Evolutionary conservation across 2,797 vertebrate species (phyloP).

Genomic region (Muscicapa striata): DNA sequence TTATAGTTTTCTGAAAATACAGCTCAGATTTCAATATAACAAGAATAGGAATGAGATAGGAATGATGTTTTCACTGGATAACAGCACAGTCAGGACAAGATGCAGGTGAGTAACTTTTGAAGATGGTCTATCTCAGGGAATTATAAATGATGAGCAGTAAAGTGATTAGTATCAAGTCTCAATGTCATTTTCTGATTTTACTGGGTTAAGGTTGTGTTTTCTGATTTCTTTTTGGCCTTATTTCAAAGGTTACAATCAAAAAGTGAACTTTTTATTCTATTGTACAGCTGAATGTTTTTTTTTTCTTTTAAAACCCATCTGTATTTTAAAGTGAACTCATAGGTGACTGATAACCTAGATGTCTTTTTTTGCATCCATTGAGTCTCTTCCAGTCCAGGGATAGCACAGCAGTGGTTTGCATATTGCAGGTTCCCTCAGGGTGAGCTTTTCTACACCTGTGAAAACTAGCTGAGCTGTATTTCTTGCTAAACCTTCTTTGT

Average conservation of each 20-base stretch:
- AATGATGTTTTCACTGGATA: not conserved
- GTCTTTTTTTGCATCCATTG: not conserved
- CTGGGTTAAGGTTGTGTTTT: not conserved
- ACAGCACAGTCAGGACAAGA: not conserved
- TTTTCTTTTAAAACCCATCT: not conserved
- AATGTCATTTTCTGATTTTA: not conserved
- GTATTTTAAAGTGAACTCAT: not conserved
- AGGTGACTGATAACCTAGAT: not conserved
- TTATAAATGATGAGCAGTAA: not conserved
- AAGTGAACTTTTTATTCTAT: not conserved
- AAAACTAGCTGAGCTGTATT: not conserved
- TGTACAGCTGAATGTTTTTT: not conserved
- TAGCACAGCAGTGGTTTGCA: fast-evolving
- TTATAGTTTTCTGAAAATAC: not conserved
- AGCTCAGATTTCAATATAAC: not conserved
- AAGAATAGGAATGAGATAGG: not conserved
- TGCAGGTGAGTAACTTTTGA: not conserved
- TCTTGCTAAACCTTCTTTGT: not conserved
- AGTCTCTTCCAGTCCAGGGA: not conserved
- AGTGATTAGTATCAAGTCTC: not conserved
- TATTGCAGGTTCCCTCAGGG: not conserved
- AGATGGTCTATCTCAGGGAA: not conserved
- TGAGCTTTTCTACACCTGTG: fast-evolving
- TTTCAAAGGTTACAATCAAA: not conserved
- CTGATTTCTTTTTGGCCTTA: not conserved